phyloP scores from a whole-genome alignment of 2,113 vertebrate genomes.

The Pheucticus melanocephalus region DNA sequence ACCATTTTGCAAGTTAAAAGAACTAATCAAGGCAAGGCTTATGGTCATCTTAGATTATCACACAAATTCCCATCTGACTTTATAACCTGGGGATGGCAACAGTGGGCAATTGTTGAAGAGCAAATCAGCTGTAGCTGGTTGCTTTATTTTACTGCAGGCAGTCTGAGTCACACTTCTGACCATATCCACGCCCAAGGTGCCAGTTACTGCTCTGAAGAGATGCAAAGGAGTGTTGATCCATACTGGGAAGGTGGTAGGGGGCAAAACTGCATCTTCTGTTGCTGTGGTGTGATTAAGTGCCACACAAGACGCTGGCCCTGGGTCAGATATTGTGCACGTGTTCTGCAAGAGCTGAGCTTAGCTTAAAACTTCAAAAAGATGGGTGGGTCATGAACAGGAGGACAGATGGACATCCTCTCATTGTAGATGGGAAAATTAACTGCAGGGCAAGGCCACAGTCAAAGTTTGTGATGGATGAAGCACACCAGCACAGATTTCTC shows the following conservation, averaged over 20 bases:
- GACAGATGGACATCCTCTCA: background rate
- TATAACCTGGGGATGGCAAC: background rate
- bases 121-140: background rate
- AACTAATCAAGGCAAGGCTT: background rate
- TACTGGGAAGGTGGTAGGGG: background rate
- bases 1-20: background rate
- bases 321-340: accelerated
- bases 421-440: background rate
- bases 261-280: background rate
- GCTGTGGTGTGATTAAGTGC: background rate
- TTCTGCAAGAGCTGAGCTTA: background rate
- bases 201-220: background rate
- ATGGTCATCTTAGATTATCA: background rate
- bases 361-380: background rate
- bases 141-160: background rate
- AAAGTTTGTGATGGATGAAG: background rate
- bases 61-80: background rate
- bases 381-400: background rate
- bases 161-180: background rate
- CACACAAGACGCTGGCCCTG: background rate
- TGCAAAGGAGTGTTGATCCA: background rate
- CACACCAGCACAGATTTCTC: background rate
- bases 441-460: background rate
- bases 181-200: background rate
- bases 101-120: background rate